phyloP scores from a whole-genome alignment of 2,113 vertebrate species.

The Corydoras sp. region DNA sequence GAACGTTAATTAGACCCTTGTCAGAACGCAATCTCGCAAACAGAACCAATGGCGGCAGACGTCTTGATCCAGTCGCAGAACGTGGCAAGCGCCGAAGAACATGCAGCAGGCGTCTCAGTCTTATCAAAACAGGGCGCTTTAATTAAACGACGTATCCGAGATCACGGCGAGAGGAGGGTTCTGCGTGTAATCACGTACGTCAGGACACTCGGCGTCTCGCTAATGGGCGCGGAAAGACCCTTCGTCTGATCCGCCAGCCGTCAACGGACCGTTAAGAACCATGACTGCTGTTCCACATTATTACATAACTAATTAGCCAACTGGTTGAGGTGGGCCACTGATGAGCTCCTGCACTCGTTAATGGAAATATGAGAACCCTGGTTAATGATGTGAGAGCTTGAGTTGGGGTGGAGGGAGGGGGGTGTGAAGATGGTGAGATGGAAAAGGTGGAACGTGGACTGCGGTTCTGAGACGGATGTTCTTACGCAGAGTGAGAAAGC shows the following conservation, averaged over 20 bases:
- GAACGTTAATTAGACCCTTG: too few species aligned
- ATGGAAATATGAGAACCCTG: constrained; percentile 44
- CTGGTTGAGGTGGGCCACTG: constrained; percentile 45
- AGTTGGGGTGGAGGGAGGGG: not conserved
- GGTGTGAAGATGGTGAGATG: not conserved
- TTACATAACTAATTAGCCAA: constrained; percentile 54
- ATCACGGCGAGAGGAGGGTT: constrained; percentile 27
- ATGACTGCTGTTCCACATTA: constrained; percentile 40
- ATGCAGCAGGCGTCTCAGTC: constrained; percentile 27
- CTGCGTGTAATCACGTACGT: constrained; percentile 41
- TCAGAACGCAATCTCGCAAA: not conserved
- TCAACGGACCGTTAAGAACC: constrained; percentile 43
- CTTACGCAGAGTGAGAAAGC: not conserved
- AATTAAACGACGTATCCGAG: constrained; percentile 39
- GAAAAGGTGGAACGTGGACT: not conserved
- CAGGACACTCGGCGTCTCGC: constrained; percentile 37
- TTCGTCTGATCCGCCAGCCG: constrained; percentile 40
- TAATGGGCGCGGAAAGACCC: constrained; percentile 42
- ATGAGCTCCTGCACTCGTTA: constrained; percentile 49
- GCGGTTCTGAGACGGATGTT: not conserved
- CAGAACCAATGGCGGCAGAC: constrained; percentile 7
- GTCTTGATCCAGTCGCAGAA: constrained; percentile 10
- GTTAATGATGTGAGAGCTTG: constrained; percentile 45
- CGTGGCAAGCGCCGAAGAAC: constrained; percentile 25
- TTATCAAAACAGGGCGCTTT: constrained; percentile 41